Evolutionary conservation across 2,888 invertebrate species (phyloP).

Genomic region (Cephus pygmeus): DNA sequence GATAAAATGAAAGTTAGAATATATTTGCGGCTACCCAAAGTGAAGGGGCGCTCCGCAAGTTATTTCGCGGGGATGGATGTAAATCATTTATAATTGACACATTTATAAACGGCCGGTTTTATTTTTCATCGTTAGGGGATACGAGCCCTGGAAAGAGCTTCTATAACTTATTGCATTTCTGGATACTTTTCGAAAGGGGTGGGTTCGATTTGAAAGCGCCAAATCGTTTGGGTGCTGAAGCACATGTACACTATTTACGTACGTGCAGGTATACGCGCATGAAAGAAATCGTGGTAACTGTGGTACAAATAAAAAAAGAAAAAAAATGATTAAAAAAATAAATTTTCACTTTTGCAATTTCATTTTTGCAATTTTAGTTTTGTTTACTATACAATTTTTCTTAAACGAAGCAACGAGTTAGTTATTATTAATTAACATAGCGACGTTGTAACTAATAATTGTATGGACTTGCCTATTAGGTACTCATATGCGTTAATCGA

Average conservation of each 20-base stretch:
- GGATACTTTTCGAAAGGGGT: background rate
- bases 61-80: conserved; percentile 10
- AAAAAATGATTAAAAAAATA: background rate
- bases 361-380: too few relatives aligned
- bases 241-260: background rate
- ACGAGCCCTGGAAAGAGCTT: background rate
- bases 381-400: too few relatives aligned
- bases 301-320: background rate
- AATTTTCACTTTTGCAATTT: background rate
- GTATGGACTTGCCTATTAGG: background rate
- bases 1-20: background rate
- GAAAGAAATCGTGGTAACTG: background rate
- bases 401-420: too few relatives aligned
- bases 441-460: background rate
- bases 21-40: background rate
- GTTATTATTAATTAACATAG: too few relatives aligned
- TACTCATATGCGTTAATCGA: too few relatives aligned
- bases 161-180: background rate
- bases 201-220: background rate
- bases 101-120: conserved; percentile 26
- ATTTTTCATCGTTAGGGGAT: conserved; percentile 24
- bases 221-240: background rate
- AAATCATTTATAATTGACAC: conserved; percentile 35
- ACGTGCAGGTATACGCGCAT: background rate
- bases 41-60: background rate